Evolutionary conservation across 2,797 vertebrate genomes (phyloP), one percentile per base, ranked within the genome.

Genomic region (Hirundo rustica): DNA sequence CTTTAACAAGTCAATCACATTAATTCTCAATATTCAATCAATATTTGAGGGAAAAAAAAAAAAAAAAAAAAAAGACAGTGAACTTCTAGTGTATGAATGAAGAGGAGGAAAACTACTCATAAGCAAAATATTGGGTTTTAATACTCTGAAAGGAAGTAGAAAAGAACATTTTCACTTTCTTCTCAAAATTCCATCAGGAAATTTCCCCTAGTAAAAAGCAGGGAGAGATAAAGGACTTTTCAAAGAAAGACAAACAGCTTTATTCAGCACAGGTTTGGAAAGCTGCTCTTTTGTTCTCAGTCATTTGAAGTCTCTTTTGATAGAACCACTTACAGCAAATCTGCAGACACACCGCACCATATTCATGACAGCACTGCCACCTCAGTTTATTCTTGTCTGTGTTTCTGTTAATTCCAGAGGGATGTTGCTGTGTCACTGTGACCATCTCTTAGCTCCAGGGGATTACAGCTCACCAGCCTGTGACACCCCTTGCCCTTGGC

Each of bases 231-330:
- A 95, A 92, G 25, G 30, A 51, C 36, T 73, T 85, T 77, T 93
- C 78, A 80, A 92, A 96, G 75, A 58, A 92, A 80, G 27, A 68
- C 60, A 96, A 94, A 92, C 86, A 94, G 44, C 40, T 80, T 94
- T 78, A 78, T 66, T 70, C 75, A 53, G 72, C 44, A 70, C n/a
- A 72, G 44, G 38, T 36, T 80, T 87, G 76, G n/a, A 68, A 76
- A 94, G 50, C 20, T 85, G 54, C 15, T 66, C 30, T 53, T 77
- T 65, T 76, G 20, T 55, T 65, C 48, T 55, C 10, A 10, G 45
- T 48, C 73, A 64, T 78, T 60, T 93, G 61, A 88, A 94, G 26
- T 40, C 34, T 68, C 50, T 92, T 91, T n/a, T 2, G 4, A 72
- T 20, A 23, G 84, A 79, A 84, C 42, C 42, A n/a, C 44, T 80